Percentiles rank a stretch among this genome's conserved stretches.
These are phyloP conservation scores for Goniozus legneri DNA, from an alignment of 1,140 invertebrate species.

Conservation along the genomic window DNA sequence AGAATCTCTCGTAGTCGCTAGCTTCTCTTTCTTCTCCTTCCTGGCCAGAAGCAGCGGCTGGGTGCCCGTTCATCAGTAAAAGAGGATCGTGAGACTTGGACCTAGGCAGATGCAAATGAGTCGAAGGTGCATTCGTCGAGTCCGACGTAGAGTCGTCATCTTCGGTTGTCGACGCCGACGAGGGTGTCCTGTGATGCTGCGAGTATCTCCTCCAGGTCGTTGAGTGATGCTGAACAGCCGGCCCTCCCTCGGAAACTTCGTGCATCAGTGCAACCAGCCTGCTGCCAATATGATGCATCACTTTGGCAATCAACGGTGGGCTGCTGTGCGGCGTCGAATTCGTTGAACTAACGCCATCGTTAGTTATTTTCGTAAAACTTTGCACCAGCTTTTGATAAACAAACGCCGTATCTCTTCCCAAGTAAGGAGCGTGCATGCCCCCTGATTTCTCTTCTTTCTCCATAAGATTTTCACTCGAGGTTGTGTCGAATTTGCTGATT, in stretches of 20 bases:
- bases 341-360: slow-evolving; percentile 46
- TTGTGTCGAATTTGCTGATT: slow-evolving; percentile 76
- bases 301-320: slow-evolving; percentile 84
- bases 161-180: slow-evolving; percentile 70
- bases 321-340: slow-evolving; percentile 65
- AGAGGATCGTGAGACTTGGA: slow-evolving; percentile 78
- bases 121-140: slow-evolving; percentile 43
- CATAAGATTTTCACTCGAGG: slow-evolving; percentile 36
- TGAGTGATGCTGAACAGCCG: slow-evolving; percentile 46
- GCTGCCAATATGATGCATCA: slow-evolving; percentile 89
- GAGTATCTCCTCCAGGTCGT: slow-evolving; percentile 38
- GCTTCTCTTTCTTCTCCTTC: slow-evolving; percentile 68
- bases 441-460: slow-evolving; percentile 35
- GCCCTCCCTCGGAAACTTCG: slow-evolving; percentile 76
- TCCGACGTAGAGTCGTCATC: slow-evolving; percentile 73
- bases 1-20: slow-evolving; percentile 85
- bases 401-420: slow-evolving; percentile 72
- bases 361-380: slow-evolving; percentile 72
- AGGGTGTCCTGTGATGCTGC: slow-evolving; percentile 59
- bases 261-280: slow-evolving; percentile 88
- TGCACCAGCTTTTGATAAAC: slow-evolving; percentile 81
- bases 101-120: slow-evolving; percentile 53
- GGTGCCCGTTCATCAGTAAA: slow-evolving; percentile 57
- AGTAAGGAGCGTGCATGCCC: slow-evolving; percentile 30
- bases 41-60: slow-evolving; percentile 49